A percentile compares a stretch with the other conserved stretches of the same genome.
Conservation (phyloP, 1,140 invertebrate species). For the Chironomus tepperi region DNA sequence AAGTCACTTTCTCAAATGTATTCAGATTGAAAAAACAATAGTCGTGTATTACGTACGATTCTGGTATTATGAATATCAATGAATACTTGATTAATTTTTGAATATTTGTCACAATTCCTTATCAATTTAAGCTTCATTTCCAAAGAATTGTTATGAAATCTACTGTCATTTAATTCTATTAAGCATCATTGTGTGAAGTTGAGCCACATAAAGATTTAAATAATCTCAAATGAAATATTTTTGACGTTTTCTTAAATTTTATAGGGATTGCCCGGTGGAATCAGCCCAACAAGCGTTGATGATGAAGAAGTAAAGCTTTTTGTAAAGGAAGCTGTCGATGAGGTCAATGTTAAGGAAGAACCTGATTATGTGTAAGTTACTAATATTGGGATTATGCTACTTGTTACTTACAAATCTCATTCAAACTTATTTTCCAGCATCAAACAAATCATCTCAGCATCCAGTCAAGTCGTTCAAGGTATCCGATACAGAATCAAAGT, state of each 20-base stretch:
- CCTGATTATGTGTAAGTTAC: constrained; percentile 2
- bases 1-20: too few relatives aligned
- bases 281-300: not conserved
- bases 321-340: not conserved
- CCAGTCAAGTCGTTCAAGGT: constrained; percentile 40
- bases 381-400: not conserved
- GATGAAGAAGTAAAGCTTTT: not conserved
- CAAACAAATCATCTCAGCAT: constrained; percentile 36
- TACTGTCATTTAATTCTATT: too few relatives aligned
- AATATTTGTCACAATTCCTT: too few relatives aligned
- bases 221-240: not conserved
- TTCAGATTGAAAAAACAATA: too few relatives aligned
- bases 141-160: too few relatives aligned
- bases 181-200: too few relatives aligned
- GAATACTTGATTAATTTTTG: too few relatives aligned
- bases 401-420: too few relatives aligned
- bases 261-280: not conserved
- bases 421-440: not conserved
- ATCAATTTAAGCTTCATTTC: too few relatives aligned
- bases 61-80: too few relatives aligned
- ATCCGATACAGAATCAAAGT: constrained; percentile 37
- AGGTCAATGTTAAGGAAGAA: not conserved
- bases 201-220: not conserved
- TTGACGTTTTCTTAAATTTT: not conserved
- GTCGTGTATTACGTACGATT: too few relatives aligned